Conservation (phyloP, 1,140 invertebrate species). For the Sweltsa coloradensis region DNA sequence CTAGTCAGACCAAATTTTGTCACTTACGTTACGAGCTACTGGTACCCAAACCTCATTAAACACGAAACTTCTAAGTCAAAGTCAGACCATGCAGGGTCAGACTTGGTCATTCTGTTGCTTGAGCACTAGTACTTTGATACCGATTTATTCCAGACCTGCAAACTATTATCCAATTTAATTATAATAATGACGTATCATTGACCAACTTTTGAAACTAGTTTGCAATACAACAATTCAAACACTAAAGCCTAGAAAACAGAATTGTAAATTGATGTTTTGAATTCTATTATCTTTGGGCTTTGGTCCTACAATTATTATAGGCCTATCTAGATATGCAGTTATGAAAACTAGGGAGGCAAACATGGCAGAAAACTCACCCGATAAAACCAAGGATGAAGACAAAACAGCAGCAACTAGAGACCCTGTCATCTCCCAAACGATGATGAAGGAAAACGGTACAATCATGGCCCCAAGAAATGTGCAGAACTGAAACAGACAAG, state of each 20-base stretch:
- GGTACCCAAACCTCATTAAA: no score
- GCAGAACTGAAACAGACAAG: conserved; percentile 64
- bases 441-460: conserved; percentile 76
- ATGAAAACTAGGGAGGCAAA: neutral
- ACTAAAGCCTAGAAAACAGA: neutral
- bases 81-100: no score
- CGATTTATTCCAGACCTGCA: no score
- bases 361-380: conserved; percentile 50
- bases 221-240: neutral
- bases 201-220: neutral
- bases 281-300: neutral
- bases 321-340: neutral
- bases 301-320: neutral
- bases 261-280: neutral
- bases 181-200: neutral
- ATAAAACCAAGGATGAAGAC: conserved; percentile 68
- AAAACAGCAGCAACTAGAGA: conserved; percentile 65
- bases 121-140: no score
- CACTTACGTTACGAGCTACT: no score
- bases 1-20: no score
- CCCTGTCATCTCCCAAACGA: conserved; percentile 78
- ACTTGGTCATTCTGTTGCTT: no score
- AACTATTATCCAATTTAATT: no score
- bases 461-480: conserved; percentile 76
- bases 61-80: no score